These are phyloP conservation scores for Cheiracanthium punctorium DNA, from an alignment of 2,888 invertebrate species.

Conservation along the genomic window DNA sequence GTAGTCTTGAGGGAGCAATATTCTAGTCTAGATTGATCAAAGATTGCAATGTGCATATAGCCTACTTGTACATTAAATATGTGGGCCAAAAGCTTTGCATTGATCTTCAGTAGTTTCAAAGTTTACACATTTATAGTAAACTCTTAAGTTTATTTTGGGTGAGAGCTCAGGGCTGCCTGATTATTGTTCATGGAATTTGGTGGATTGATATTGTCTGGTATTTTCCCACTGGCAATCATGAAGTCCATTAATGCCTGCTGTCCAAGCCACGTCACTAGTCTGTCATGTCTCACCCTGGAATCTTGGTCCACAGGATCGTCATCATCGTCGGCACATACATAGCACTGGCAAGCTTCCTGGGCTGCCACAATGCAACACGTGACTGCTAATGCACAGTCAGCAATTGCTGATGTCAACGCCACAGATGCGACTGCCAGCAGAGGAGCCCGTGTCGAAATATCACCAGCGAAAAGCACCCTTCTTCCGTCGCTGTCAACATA, in stretches of 20 bases:
- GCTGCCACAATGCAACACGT: slow-evolving; percentile 72
- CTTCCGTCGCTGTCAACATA: slow-evolving; percentile 75
- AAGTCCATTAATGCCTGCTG: slow-evolving; percentile 71
- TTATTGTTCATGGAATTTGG: slow-evolving; percentile 19
- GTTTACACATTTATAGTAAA: too few relatives aligned
- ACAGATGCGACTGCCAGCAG: slow-evolving; percentile 76
- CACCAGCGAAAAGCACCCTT: slow-evolving; percentile 72
- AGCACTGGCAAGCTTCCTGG: slow-evolving; percentile 72
- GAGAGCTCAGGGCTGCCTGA: slow-evolving; percentile 2
- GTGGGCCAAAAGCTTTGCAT: too few relatives aligned
- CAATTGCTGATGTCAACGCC: slow-evolving; percentile 75
- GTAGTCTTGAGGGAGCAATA: too few relatives aligned
- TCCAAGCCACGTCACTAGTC: slow-evolving; percentile 73
- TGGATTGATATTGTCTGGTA: slow-evolving; percentile 40
- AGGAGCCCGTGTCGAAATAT: slow-evolving; percentile 71
- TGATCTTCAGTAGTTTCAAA: too few relatives aligned
- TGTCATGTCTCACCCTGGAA: slow-evolving; percentile 72
- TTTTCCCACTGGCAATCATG: slow-evolving; percentile 60
- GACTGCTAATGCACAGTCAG: slow-evolving; percentile 73
- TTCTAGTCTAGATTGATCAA: too few relatives aligned
- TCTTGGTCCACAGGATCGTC: slow-evolving; percentile 70
- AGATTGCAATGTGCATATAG: too few relatives aligned
- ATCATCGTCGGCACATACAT: slow-evolving; percentile 47
- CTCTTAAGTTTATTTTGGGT: background rate
- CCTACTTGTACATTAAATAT: too few relatives aligned